Conservation (phyloP, 2,797 vertebrate genomes). For the Artibeus lituratus region DNA sequence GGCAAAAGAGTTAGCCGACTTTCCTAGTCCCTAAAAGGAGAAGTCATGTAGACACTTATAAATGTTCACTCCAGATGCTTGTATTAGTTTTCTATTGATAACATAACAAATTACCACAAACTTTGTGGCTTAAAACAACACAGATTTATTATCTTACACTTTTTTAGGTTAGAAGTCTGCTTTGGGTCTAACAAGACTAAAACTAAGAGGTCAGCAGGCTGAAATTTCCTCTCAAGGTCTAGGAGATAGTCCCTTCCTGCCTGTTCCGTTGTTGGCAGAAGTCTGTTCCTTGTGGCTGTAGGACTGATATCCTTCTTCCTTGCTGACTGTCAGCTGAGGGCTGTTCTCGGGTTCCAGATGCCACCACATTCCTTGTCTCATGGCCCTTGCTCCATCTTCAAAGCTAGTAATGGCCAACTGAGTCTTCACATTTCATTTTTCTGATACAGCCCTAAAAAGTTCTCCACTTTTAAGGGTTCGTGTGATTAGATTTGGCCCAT, state of each 20-base stretch:
- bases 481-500: not conserved
- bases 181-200: not conserved
- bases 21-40: not conserved
- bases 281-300: not conserved
- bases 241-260: not conserved
- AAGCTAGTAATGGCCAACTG: not conserved
- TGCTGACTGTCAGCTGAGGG: not conserved
- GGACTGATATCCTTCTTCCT: not conserved
- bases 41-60: not conserved
- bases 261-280: not conserved
- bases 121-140: not conserved
- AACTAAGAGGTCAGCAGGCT: not conserved
- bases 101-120: not conserved
- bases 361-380: not conserved
- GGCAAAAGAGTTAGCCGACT: not conserved
- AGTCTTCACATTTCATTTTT: not conserved
- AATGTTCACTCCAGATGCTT: not conserved
- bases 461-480: not conserved
- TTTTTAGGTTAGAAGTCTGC: not conserved
- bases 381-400: not conserved
- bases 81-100: not conserved
- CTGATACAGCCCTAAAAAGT: not conserved
- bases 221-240: not conserved
- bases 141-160: not conserved
- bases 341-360: not conserved